Evolutionary conservation across 2,888 invertebrate species (phyloP), one percentile per base, ranked within the genome.

Genomic region (Vandiemenella viatica): DNA sequence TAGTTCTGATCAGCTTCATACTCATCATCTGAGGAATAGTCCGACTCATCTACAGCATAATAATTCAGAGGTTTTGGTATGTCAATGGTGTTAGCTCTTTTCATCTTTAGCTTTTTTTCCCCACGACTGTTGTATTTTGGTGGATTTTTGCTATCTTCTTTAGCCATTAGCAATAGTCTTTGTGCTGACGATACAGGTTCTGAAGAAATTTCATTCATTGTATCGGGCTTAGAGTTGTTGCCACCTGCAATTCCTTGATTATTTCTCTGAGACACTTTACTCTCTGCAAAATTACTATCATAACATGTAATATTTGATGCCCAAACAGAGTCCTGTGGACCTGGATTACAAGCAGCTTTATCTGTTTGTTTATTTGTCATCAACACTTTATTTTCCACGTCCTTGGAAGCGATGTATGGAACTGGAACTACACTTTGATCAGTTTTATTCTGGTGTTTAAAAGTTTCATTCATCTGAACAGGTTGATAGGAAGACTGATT

Each of bases 61-160:
- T 43, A 70, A 67, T 60, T 76, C 66, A 73, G 55, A 0, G 79
- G 76, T 59, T 84, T 84, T 1, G 88, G 87, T 62, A 89, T 87
- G 61, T 89, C 88, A 54, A 89, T 86, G 1, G 90, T 90, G 58
- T 90, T 90, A 4, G 89, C 88, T 15, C 89, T 75, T 65, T 88
- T 89, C 79, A 89, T 84, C 58, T 81, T 78, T 19, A 79, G 70
- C 61, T 83, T 85, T 57, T 81, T 82, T 53, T 71, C 75, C 45
- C 70, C 69, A 51, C 74, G 62, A 55, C 42, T 10, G 10, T 47
- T 50, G 26, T 45, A 32, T 19, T 44, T 26, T 37, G 40, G 32
- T 38, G 32, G 17, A 22, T 45, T 52, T 41, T 56, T 56, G 5
- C 48, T 49, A 21, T 54, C 54, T 51, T 53, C 55, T 21, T 58